Evolutionary conservation across 2,888 invertebrate species (phyloP), one percentile per base, ranked within the genome.

Genomic region (Terebella lapidaria): DNA sequence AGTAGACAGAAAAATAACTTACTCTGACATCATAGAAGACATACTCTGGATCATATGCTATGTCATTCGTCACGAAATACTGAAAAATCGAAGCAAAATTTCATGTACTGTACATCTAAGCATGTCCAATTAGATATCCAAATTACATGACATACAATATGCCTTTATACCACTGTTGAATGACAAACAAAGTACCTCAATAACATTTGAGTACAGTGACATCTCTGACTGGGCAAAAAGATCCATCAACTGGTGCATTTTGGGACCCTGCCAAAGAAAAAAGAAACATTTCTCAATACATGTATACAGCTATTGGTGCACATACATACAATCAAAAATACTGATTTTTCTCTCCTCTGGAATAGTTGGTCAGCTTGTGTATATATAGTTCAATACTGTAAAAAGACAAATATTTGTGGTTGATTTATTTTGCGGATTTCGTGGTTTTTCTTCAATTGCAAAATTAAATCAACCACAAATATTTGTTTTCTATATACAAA

Each of bases 191-290:
- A 10, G 45, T 30, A 54, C 22, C 3, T 25, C 53, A 22, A 25
- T 27, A 2, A 96, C 91, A 82, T 94, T 93, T 72, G 94, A 92
- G 2, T 96, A 83, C 47, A 97, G 83, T 67, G 91, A 89, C 89
- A 95, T 94, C 85, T 96, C 95, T 28, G 97, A 96, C 51, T 96
- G 90, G 4, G 95, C 94, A 83, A 97, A 97, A 58, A 96, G 82
- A 84, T 97, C 97, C 3, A 95, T 94, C 70, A 97, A 83, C 79
- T 97, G 96, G 22, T 93, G 88, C 94, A 97, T 94, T 45, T 57
- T 59, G 10, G 62, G 60, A 20, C 67, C 67, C 64, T 69, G 49
- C 5, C 42, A 58, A 57, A 35, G n/a, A n/a, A 35, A 10, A 35
- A n/a, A 15, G n/a, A 35, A 35, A 35, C 42, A 35, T 35, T 15